Evolutionary conservation across 2,797 vertebrate genomes (phyloP).

Genomic region (Argentina silus): DNA sequence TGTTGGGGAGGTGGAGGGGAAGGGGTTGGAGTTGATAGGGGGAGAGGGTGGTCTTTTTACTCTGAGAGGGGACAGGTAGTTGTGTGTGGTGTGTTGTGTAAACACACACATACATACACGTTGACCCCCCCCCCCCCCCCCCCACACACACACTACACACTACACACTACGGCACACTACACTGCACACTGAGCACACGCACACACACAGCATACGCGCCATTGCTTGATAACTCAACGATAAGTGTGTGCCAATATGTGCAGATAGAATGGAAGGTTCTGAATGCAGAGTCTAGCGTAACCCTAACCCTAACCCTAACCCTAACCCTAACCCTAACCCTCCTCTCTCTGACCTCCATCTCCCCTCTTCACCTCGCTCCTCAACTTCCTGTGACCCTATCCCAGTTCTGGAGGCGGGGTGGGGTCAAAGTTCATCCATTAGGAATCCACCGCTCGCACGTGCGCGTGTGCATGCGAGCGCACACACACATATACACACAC

Average conservation of each 20-base stretch:
- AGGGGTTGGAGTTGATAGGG: background rate
- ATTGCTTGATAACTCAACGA: too few species aligned
- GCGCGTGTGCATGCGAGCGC: too few species aligned
- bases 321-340: too few species aligned
- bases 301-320: too few species aligned
- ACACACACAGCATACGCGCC: too few species aligned
- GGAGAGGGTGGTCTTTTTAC: background rate
- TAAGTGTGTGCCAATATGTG: too few species aligned
- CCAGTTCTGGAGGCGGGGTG: slow-evolving; percentile 56
- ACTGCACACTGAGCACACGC: background rate
- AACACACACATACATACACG: slow-evolving; percentile 9
- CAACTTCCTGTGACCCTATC: slow-evolving; percentile 76
- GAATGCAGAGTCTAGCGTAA: too few species aligned
- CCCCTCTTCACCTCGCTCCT: slow-evolving; percentile 66
- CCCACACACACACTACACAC: background rate
- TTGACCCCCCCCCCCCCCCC: too few species aligned
- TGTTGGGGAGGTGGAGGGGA: background rate
- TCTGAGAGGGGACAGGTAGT: slow-evolving; percentile 18
- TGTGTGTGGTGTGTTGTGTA: slow-evolving; percentile 13
- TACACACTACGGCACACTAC: background rate
- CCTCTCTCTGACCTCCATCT: slow-evolving; percentile 55
- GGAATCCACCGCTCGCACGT: slow-evolving; percentile 50
- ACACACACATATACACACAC: too few species aligned
- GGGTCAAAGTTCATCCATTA: slow-evolving; percentile 74
- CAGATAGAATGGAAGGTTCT: too few species aligned